Conservation (phyloP, 2,888 invertebrate genomes). For the Halocaridina rubra region DNA sequence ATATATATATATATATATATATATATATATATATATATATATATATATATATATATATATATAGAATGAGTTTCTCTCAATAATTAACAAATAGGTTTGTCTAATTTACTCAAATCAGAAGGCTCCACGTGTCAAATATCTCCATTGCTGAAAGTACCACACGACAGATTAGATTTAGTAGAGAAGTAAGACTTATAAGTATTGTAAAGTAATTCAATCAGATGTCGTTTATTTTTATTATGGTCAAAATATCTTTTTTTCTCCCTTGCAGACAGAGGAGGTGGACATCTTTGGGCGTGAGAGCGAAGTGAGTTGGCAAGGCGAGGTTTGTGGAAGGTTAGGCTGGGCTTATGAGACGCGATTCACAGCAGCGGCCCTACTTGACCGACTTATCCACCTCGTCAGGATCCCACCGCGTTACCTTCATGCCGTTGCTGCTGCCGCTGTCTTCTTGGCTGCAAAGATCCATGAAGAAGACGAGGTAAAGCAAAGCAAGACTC, state of each 20-base stretch:
- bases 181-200: no score
- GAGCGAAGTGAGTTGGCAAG: slow-evolving; percentile 24
- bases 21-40: neutral
- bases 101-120: no score
- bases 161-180: no score
- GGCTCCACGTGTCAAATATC: no score
- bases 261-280: slow-evolving; percentile 3
- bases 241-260: no score
- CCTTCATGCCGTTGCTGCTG: slow-evolving; percentile 41
- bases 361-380: slow-evolving; percentile 24
- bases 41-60: neutral
- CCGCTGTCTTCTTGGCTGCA: slow-evolving; percentile 68
- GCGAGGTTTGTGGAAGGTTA: slow-evolving; percentile 20
- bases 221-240: no score
- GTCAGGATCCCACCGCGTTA: slow-evolving; percentile 35
- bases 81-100: no score
- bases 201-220: no score
- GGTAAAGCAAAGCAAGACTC: slow-evolving; percentile 65
- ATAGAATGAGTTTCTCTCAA: neutral
- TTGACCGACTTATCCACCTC: slow-evolving; percentile 24
- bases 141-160: no score
- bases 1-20: neutral
- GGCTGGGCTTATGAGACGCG: slow-evolving; percentile 34
- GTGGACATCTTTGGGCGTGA: slow-evolving; percentile 12
- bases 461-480: slow-evolving; percentile 70